A percentile compares a stretch with the other conserved stretches of the same genome.
phyloP scores from a whole-genome alignment of 2,888 invertebrate genomes.

The Nephrotoma flavescens region DNA sequence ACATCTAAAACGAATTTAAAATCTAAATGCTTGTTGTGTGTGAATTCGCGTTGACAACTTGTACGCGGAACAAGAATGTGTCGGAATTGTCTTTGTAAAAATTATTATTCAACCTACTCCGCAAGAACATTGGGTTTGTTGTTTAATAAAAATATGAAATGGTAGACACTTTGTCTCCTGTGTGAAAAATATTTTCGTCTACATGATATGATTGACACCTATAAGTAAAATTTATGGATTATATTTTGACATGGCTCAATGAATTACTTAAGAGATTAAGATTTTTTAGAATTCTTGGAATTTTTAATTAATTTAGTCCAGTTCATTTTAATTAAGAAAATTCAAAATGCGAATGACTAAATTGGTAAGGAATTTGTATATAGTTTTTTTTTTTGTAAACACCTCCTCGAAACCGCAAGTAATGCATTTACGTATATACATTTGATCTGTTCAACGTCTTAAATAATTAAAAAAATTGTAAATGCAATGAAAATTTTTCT shows the following conservation, averaged over 20 bases:
- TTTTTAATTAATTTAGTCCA: not conserved
- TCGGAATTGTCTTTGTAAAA: not conserved
- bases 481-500: not conserved
- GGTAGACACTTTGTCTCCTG: not conserved
- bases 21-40: not conserved
- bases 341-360: not conserved
- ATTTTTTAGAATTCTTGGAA: not conserved
- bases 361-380: not conserved
- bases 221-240: not conserved
- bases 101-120: not conserved
- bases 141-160: not conserved
- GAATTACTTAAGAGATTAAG: not conserved
- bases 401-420: not conserved
- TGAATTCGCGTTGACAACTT: not conserved
- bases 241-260: not conserved
- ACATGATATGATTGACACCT: not conserved
- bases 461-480: not conserved
- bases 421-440: too few species aligned
- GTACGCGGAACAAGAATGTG: not conserved
- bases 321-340: too few species aligned
- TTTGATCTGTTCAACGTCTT: not conserved
- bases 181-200: not conserved
- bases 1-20: not conserved
- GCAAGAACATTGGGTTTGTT: not conserved
- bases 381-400: not conserved